These are phyloP conservation scores for Manis crassicaudata DNA, from an alignment of 2,797 vertebrate genomes.

Conservation along the genomic window DNA sequence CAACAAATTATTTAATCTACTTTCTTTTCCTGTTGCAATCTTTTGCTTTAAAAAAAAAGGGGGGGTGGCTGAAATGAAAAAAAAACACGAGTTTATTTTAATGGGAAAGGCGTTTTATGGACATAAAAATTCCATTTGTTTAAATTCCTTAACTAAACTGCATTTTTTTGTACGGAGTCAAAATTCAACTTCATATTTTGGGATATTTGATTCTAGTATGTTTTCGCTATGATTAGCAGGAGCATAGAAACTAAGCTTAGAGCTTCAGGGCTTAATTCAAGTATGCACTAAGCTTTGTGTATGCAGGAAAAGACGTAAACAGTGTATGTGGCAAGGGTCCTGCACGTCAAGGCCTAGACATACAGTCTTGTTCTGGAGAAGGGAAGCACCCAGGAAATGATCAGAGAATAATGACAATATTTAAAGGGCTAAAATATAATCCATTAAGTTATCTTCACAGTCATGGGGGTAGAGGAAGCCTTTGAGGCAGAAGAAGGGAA, in stretches of 20 bases:
- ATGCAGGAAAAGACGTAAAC: not conserved
- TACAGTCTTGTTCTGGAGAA: not conserved
- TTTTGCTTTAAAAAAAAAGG: not conserved
- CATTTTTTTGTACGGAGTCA: slow-evolving; percentile 8
- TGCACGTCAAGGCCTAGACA: not conserved
- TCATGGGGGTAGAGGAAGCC: not conserved
- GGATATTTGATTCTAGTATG: not conserved
- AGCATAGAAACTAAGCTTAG: not conserved
- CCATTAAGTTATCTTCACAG: not conserved
- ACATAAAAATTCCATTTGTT: slow-evolving; percentile 48
- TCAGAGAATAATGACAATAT: not conserved
- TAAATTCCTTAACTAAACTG: slow-evolving; percentile 42
- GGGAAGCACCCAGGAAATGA: not conserved
- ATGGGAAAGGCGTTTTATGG: slow-evolving; percentile 55
- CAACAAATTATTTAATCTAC: slow-evolving; percentile 73
- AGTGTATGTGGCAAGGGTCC: not conserved
- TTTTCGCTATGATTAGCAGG: slow-evolving; percentile 53
- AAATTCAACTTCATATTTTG: slow-evolving; percentile 43
- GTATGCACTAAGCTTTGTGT: not conserved
- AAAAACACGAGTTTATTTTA: slow-evolving; percentile 61
- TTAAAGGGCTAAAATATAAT: not conserved
- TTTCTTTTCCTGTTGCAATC: slow-evolving; percentile 69
- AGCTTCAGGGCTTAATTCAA: not conserved
- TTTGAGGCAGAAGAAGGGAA: not conserved
- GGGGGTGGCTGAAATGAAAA: slow-evolving; percentile 57